phyloP scores from a whole-genome alignment of 2,888 invertebrate genomes.

The Chymomyza amoena region DNA sequence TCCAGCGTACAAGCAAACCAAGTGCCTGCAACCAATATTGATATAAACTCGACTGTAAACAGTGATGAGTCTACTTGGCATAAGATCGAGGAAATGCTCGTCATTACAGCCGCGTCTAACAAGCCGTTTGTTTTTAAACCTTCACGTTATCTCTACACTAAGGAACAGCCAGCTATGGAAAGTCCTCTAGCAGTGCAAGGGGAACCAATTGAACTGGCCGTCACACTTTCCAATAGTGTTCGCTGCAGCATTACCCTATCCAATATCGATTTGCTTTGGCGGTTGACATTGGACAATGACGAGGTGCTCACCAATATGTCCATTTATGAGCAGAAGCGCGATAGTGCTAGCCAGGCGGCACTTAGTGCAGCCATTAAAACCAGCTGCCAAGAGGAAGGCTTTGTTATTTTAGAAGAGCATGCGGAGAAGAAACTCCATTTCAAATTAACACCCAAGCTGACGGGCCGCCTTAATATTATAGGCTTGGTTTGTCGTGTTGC shows the following conservation, averaged over 20 bases:
- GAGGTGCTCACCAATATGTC: slow-evolving; percentile 78
- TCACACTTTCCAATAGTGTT: slow-evolving; percentile 79
- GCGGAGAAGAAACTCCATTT: slow-evolving; percentile 84
- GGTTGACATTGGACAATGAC: slow-evolving; percentile 77
- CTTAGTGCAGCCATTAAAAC: slow-evolving; percentile 74
- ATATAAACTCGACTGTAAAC: slow-evolving; percentile 74
- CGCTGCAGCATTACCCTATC: slow-evolving; percentile 81
- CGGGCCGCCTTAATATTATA: slow-evolving; percentile 86
- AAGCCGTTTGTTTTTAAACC: slow-evolving; percentile 88
- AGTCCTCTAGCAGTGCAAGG: slow-evolving; percentile 87
- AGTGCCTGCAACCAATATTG: slow-evolving; percentile 76
- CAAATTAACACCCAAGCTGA: slow-evolving; percentile 85
- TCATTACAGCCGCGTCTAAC: slow-evolving; percentile 85
- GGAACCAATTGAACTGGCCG: slow-evolving; percentile 89
- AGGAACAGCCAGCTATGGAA: slow-evolving; percentile 82
- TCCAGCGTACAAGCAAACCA: slow-evolving; percentile 66
- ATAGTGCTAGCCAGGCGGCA: slow-evolving; percentile 64
- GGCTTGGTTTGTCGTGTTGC: slow-evolving; percentile 82
- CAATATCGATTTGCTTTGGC: slow-evolving; percentile 77
- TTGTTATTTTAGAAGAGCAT: slow-evolving; percentile 74
- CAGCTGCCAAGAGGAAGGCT: slow-evolving; percentile 52
- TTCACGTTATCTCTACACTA: slow-evolving; percentile 86
- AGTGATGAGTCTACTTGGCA: slow-evolving; percentile 82
- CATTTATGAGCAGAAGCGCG: slow-evolving; percentile 72
- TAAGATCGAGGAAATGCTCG: slow-evolving; percentile 87